A percentile compares a stretch with the other conserved stretches of the same genome.
phyloP scores from a whole-genome alignment of 2,797 vertebrate species.

The Etheostoma nigrum region DNA sequence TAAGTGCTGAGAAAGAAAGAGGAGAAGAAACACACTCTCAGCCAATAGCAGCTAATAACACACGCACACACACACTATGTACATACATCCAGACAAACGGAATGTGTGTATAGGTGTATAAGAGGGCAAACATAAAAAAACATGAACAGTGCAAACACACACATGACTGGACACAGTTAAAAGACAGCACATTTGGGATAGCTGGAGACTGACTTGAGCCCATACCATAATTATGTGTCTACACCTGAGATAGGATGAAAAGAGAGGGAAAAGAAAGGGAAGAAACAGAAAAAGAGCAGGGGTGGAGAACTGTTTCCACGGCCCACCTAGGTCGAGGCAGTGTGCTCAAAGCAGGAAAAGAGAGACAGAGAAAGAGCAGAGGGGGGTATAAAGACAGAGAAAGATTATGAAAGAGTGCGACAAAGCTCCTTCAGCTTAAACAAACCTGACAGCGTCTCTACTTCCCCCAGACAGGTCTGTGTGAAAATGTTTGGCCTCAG shows the following conservation, averaged over 20 bases:
- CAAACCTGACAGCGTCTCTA: constrained; percentile 64
- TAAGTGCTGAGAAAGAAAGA: constrained; percentile 46
- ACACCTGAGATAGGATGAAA: constrained; percentile 72
- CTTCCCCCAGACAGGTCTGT: constrained; percentile 62
- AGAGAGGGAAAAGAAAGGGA: constrained; percentile 16
- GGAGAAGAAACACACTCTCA: constrained; percentile 45
- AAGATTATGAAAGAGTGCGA: constrained; percentile 51
- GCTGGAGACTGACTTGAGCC: constrained; percentile 71
- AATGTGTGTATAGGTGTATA: not conserved
- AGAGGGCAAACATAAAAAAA: not conserved
- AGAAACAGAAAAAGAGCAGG: constrained; percentile 19
- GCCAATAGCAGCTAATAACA: constrained; percentile 45
- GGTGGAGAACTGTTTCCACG: constrained; percentile 49
- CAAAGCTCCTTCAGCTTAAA: constrained; percentile 56
- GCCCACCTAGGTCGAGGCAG: constrained; percentile 78
- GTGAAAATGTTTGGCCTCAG: constrained; percentile 74
- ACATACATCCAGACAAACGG: not conserved
- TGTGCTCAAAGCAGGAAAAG: not conserved
- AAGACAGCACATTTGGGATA: constrained; percentile 65
- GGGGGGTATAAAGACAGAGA: constrained; percentile 30
- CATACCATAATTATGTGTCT: constrained; percentile 77
- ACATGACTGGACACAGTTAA: constrained; percentile 68
- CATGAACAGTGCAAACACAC: constrained; percentile 37
- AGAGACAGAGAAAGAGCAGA: constrained; percentile 2
- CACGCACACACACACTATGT: constrained; percentile 1